Evolutionary conservation across 2,888 invertebrate species (phyloP).

Genomic region (Mesochorus sp.): DNA sequence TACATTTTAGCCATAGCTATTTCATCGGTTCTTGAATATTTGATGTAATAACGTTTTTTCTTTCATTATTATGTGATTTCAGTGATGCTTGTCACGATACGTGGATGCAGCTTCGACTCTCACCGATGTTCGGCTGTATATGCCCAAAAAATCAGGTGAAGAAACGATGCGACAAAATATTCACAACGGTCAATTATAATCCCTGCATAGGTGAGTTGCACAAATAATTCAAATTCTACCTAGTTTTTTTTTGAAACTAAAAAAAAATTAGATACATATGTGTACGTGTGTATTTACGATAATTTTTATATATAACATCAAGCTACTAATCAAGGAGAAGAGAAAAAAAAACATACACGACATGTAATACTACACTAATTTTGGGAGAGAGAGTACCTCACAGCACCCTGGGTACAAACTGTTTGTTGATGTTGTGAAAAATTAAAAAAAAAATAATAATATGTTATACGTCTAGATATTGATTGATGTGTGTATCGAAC

Average conservation of each 20-base stretch:
- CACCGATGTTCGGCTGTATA: constrained; percentile 96
- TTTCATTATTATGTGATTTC: constrained; percentile 69
- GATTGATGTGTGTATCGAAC: constrained; percentile 38
- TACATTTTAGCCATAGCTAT: background rate
- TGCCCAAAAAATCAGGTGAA: constrained; percentile 95
- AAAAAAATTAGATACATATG: background rate
- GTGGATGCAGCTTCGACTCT: constrained; percentile 93
- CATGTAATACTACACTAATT: constrained; percentile 41
- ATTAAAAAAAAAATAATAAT: constrained; percentile 44
- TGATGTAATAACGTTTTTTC: background rate
- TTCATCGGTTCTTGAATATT: background rate
- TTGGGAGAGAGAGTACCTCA: constrained; percentile 40
- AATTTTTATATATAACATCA: background rate
- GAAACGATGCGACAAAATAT: constrained; percentile 93
- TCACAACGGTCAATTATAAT: constrained; percentile 95
- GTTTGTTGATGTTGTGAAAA: constrained; percentile 64
- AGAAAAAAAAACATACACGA: constrained; percentile 34
- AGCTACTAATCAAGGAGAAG: background rate
- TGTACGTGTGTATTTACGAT: too few species aligned
- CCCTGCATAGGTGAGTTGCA: constrained; percentile 94
- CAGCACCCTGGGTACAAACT: constrained; percentile 57
- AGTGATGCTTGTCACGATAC: constrained; percentile 94
- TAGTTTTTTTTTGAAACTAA: background rate
- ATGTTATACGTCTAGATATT: constrained; percentile 39
- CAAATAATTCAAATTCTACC: constrained; percentile 7